Evolutionary conservation across 2,113 vertebrate species (phyloP), one percentile per base, ranked within the genome.

Genomic region (Ctenodactylus gundi): DNA sequence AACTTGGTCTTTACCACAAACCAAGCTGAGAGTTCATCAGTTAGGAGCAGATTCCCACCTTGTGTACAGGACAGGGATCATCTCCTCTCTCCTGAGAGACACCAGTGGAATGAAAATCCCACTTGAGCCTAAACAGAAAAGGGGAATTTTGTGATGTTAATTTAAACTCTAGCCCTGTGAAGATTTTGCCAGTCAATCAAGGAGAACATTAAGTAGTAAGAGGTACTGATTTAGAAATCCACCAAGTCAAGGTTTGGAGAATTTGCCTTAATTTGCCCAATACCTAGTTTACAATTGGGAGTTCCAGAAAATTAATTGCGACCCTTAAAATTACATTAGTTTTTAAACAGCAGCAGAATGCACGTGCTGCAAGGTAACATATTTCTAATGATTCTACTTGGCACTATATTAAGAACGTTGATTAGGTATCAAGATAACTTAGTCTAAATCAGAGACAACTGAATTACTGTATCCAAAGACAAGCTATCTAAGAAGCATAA

Each of bases 91-190:
- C 51, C 39, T 65, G 53, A 94, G 88, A 72, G 4, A 21, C 21
- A 60, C 29, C 88, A 34, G 85, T 81, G 5, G 88, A 94, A 81
- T 68, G 25, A 36, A 29, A 93, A 78, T 96, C 82, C 55, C 53
- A n/a, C 53, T 58, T 31, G 55, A 85, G 62, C 89, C 39, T 39
- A 1, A 85, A 85, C 29, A 94, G 78, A 65, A 81, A 81, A 5
- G 29, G 34, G 1, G 0, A 10, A 11, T 58, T 64, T 93, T 58
- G 49, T 27, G 29, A 68, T 51, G 23, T 57, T 58, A 15, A 85
- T 91, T 89, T 93, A 93, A 91, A 7, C 49, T 82, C 23, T 86
- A 85, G 15, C 23, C 67, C 55, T 20, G 85, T 93, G 36, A 65
- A n/a, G 73, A n/a, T 77, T 85, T 94, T 82, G 3, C 49, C 60